Evolutionary conservation across 2,113 vertebrate species (phyloP).

Genomic region (Proteles cristata): DNA sequence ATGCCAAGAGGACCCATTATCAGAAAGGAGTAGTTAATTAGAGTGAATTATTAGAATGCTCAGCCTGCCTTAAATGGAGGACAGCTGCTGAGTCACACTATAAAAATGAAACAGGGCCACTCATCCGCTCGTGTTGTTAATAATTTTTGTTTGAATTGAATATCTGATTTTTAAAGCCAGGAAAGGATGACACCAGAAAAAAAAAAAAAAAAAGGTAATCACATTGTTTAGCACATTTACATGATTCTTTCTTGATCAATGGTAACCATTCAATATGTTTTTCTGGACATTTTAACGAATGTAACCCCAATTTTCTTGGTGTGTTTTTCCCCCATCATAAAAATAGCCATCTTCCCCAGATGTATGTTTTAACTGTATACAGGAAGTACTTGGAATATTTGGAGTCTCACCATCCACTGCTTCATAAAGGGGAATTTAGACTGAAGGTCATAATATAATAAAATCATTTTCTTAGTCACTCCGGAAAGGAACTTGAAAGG

Average conservation of each 20-base stretch:
- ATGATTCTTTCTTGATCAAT: neutral
- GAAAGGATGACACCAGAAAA: neutral
- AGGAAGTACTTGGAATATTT: neutral
- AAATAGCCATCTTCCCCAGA: neutral
- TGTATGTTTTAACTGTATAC: neutral
- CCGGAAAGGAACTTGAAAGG: constrained; percentile 57
- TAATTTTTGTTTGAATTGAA: neutral
- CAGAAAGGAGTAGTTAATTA: constrained; percentile 65
- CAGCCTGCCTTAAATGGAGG: neutral
- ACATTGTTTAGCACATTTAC: neutral
- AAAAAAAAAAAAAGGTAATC: neutral
- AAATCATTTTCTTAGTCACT: constrained; percentile 57
- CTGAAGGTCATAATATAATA: constrained; percentile 64
- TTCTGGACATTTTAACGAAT: neutral
- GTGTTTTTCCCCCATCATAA: neutral
- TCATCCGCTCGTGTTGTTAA: neutral
- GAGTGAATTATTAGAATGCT: constrained; percentile 57
- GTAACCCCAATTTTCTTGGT: neutral
- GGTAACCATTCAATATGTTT: neutral
- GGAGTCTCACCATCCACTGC: neutral
- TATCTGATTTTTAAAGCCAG: constrained; percentile 29
- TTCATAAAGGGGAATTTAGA: constrained; percentile 20
- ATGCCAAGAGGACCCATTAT: constrained; percentile 51
- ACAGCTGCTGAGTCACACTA: constrained; percentile 50
- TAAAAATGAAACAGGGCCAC: constrained; percentile 41